phyloP scores from a whole-genome alignment of 30 jellyfish, hydroid and myxozoan species.

The Hydra vulgaris region DNA sequence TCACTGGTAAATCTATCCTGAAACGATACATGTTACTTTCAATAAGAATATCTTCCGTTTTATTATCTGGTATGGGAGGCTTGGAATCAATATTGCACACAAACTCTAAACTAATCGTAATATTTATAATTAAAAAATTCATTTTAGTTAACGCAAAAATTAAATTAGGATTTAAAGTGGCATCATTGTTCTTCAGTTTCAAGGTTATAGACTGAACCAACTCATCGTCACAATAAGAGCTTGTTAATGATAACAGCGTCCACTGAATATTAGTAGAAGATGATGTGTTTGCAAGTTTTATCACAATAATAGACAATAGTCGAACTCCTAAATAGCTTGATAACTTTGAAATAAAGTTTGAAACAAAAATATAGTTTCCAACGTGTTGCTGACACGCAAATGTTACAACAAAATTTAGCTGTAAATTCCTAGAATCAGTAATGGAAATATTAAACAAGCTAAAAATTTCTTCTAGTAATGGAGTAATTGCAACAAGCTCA shows the following conservation, averaged over 20 bases:
- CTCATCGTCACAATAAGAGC: neutral
- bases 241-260: neutral
- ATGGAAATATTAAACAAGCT: neutral
- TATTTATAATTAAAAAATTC: neutral
- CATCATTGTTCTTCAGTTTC: neutral
- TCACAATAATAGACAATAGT: neutral
- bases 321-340: neutral
- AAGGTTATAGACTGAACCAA: neutral
- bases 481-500: slow-evolving; percentile 22
- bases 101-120: neutral
- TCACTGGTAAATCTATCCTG: slow-evolving; percentile 9
- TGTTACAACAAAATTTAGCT: slow-evolving; percentile 18
- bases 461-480: slow-evolving; percentile 1
- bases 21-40: slow-evolving; percentile 12
- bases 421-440: neutral
- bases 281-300: neutral
- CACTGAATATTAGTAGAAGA: neutral
- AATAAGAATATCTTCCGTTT: neutral
- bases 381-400: slow-evolving; percentile 26
- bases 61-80: slow-evolving; percentile 5
- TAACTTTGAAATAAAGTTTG: slow-evolving; percentile 5
- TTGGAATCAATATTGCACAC: neutral
- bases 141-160: neutral
- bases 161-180: neutral
- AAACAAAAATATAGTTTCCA: slow-evolving; percentile 20